Percentiles rank a stretch among this genome's conserved stretches.
These are phyloP conservation scores for Pseudopipra pipra DNA, from an alignment of 2,113 vertebrate genomes.

Conservation along the genomic window DNA sequence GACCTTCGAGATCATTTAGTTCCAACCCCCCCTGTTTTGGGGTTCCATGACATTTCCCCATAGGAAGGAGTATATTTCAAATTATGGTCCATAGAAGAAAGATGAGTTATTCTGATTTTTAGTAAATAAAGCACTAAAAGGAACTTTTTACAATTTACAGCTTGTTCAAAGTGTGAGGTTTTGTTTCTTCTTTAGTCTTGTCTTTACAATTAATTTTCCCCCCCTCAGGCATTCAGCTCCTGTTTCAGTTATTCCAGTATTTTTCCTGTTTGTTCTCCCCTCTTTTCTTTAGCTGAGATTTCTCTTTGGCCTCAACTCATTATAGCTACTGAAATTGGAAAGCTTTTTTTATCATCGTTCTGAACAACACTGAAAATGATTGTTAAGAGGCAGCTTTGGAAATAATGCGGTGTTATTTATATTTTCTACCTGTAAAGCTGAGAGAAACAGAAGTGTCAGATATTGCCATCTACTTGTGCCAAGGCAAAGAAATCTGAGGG, in stretches of 20 bases:
- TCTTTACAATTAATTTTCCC: not conserved
- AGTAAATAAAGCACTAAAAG: not conserved
- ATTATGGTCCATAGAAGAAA: not conserved
- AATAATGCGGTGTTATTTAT: not conserved
- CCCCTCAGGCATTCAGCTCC: not conserved
- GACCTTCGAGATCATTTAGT: not conserved
- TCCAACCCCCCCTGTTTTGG: not conserved
- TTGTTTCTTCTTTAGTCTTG: not conserved
- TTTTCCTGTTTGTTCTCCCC: not conserved
- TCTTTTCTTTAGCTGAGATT: not conserved
- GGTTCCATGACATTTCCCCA: not conserved
- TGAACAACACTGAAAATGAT: not conserved
- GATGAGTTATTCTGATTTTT: fast-evolving
- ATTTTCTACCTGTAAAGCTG: not conserved
- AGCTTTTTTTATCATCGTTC: not conserved
- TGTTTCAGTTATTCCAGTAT: not conserved
- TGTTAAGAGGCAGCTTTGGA: not conserved
- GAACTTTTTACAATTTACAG: not conserved
- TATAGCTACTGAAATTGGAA: not conserved
- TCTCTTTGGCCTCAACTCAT: not conserved
- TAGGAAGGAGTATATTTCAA: not conserved
- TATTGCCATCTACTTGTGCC: not conserved
- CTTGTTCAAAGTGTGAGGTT: not conserved
- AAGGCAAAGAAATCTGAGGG: not conserved
- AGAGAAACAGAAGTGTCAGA: not conserved